Evolutionary conservation across 2,888 invertebrate species (phyloP).

Genomic region (Trichopria drosophilae): DNA sequence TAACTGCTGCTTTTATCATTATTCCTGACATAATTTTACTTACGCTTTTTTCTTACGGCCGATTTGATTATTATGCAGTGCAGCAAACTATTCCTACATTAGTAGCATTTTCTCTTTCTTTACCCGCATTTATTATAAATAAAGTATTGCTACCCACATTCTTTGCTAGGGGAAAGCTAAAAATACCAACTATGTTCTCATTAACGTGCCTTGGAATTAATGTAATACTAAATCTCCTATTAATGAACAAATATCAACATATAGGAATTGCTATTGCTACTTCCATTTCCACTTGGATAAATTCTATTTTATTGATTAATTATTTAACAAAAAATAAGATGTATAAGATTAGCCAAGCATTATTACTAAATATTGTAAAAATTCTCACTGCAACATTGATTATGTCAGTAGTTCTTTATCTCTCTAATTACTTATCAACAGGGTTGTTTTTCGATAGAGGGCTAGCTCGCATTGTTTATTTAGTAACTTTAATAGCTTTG

Average conservation of each 20-base stretch:
- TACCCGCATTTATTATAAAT: constrained; percentile 20
- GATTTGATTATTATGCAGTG: constrained; percentile 18
- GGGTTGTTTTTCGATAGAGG: constrained; percentile 17
- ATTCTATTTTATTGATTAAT: constrained; percentile 16
- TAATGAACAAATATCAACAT: constrained; percentile 17
- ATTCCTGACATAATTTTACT: constrained; percentile 19
- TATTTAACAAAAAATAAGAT: constrained; percentile 19
- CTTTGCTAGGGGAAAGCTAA: constrained; percentile 15
- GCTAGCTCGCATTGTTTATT: constrained; percentile 18
- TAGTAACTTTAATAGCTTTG: constrained; percentile 20
- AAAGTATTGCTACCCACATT: constrained; percentile 18
- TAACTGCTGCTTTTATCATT: constrained; percentile 19
- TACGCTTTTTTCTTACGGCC: constrained; percentile 20
- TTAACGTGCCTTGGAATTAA: constrained; percentile 19
- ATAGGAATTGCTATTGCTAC: constrained; percentile 18
- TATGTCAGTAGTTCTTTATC: constrained; percentile 17
- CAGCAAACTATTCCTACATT: constrained; percentile 19
- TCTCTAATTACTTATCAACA: constrained; percentile 13
- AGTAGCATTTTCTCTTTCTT: constrained; percentile 21
- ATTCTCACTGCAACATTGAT: constrained; percentile 13
- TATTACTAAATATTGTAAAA: constrained; percentile 15
- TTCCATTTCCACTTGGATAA: constrained; percentile 20
- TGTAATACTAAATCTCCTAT: constrained; percentile 14
- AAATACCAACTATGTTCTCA: constrained; percentile 18
- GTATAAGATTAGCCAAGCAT: constrained; percentile 18